These are phyloP conservation scores for Tenebrio molitor DNA, from an alignment of 1,140 invertebrate species.

Conservation along the genomic window DNA sequence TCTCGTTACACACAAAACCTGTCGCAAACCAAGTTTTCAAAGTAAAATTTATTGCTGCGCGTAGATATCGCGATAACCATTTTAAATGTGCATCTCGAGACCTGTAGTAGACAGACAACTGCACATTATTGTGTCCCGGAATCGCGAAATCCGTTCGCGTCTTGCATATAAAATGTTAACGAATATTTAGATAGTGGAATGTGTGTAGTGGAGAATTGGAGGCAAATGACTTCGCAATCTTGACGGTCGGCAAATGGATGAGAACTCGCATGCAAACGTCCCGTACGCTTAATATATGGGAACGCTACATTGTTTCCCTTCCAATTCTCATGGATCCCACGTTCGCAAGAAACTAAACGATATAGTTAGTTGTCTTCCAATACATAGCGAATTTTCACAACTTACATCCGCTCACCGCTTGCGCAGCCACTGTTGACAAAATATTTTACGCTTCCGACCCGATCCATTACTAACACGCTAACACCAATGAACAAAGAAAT, in stretches of 20 bases:
- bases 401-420: constrained; percentile 16
- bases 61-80: constrained; percentile 52
- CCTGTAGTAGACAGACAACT: constrained; percentile 37
- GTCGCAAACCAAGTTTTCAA: constrained; percentile 47
- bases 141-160: constrained; percentile 35
- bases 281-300: constrained; percentile 49
- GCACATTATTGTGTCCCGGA: constrained; percentile 4
- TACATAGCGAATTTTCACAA: constrained; percentile 36
- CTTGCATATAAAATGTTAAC: constrained; percentile 44
- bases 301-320: constrained; percentile 45
- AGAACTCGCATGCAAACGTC: constrained; percentile 48
- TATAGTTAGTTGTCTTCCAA: constrained; percentile 39
- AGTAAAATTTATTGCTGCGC: constrained; percentile 53
- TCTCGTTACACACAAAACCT: constrained; percentile 47
- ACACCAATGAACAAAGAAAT: not conserved
- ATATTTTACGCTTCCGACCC: not conserved
- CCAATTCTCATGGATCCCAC: constrained; percentile 48
- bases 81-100: constrained; percentile 57
- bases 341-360: constrained; percentile 44
- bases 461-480: no score
- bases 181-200: constrained; percentile 50
- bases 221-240: constrained; percentile 53
- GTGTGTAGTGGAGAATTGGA: constrained; percentile 54
- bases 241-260: constrained; percentile 52
- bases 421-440: constrained; percentile 8